Evolutionary conservation across 2,888 invertebrate genomes (phyloP).

Genomic region (Apodemia mormo): DNA sequence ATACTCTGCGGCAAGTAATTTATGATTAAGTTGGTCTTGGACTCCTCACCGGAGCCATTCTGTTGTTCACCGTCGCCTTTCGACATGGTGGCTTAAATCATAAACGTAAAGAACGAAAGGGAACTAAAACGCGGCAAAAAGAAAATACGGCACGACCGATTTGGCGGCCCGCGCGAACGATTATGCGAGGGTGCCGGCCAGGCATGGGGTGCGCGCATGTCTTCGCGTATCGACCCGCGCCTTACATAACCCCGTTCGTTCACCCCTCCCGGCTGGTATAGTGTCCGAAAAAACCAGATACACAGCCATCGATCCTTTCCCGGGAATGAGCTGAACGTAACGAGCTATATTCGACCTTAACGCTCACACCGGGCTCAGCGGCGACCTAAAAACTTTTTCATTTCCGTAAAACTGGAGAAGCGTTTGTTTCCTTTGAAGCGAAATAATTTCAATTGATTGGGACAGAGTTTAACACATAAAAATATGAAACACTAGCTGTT

Average conservation of each 20-base stretch:
- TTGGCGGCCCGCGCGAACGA: slow-evolving; percentile 75
- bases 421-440: background rate
- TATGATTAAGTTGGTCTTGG: slow-evolving; percentile 99
- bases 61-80: slow-evolving; percentile 94
- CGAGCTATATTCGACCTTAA: slow-evolving; percentile 38
- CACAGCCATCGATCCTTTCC: slow-evolving; percentile 64
- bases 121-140: slow-evolving; percentile 81
- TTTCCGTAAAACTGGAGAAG: slow-evolving; percentile 28
- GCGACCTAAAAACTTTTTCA: slow-evolving; percentile 45
- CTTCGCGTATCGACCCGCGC: slow-evolving; percentile 60
- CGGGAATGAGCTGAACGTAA: slow-evolving; percentile 49
- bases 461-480: background rate
- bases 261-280: slow-evolving; percentile 76
- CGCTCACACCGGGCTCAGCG: slow-evolving; percentile 30
- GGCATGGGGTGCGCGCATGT: slow-evolving; percentile 58
- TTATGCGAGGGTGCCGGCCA: slow-evolving; percentile 53
- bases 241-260: slow-evolving; percentile 79
- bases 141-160: slow-evolving; percentile 75
- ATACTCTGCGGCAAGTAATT: slow-evolving; percentile 99
- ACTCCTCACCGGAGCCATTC: slow-evolving; percentile 94
- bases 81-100: slow-evolving; percentile 88
- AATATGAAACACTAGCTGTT: background rate
- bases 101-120: slow-evolving; percentile 82
- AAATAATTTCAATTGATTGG: background rate
- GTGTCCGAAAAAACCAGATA: slow-evolving; percentile 81